phyloP scores from a whole-genome alignment of 1,140 invertebrate genomes.

The Achatina immaculata region DNA sequence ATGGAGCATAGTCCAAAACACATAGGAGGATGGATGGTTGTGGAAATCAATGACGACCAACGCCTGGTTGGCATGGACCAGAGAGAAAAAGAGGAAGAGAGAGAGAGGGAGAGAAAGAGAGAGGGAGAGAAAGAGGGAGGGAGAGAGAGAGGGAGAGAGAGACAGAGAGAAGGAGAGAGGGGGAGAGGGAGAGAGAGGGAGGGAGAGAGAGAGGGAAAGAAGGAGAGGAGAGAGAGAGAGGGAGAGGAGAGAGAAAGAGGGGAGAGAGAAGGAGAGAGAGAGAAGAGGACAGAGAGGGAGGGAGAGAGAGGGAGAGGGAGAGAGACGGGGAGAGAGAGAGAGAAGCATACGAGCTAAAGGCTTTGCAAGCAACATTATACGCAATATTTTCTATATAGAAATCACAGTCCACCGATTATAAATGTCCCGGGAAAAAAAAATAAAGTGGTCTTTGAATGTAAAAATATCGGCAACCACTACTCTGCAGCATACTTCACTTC shows the following conservation, averaged over 20 bases:
- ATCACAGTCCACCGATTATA: too few relatives aligned
- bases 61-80: too few relatives aligned
- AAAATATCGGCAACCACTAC: too few relatives aligned
- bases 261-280: conserved; percentile 3
- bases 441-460: too few relatives aligned
- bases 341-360: too few relatives aligned
- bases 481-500: too few relatives aligned
- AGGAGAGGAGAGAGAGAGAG: background rate
- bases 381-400: too few relatives aligned
- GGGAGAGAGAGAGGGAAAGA: background rate
- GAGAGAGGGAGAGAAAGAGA: background rate
- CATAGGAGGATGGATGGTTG: too few relatives aligned
- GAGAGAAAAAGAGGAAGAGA: background rate
- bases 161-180: background rate
- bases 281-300: background rate
- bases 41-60: too few relatives aligned
- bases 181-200: background rate
- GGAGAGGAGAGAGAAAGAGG: background rate
- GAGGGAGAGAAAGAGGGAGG: background rate
- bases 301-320: conserved; percentile 1
- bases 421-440: too few relatives aligned
- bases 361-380: too few relatives aligned
- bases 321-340: background rate
- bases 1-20: too few relatives aligned
- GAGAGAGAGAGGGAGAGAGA: background rate